phyloP scores from a whole-genome alignment of 2,888 invertebrate genomes.

The Pseudococcus jackbeardsleyi region DNA sequence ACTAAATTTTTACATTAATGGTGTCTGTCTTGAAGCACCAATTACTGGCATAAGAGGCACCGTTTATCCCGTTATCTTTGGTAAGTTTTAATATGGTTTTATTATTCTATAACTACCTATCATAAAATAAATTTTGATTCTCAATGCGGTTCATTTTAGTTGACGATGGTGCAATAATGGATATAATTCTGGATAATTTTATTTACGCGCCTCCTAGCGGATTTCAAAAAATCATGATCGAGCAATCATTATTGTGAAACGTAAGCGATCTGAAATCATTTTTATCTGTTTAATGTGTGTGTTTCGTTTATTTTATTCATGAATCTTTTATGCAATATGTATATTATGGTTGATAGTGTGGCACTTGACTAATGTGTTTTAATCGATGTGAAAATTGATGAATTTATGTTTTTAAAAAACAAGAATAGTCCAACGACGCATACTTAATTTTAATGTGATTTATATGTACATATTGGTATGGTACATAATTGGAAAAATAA shows the following conservation, averaged over 20 bases:
- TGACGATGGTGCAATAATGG: slow-evolving; percentile 97
- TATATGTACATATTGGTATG: slow-evolving; percentile 54
- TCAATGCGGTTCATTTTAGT: slow-evolving; percentile 78
- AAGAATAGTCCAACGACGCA: background rate
- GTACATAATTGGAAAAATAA: background rate
- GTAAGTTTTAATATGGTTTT: slow-evolving; percentile 73
- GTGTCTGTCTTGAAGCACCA: slow-evolving; percentile 86
- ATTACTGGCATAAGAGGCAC: slow-evolving; percentile 91
- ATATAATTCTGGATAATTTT: slow-evolving; percentile 93
- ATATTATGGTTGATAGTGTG: background rate
- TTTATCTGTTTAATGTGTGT: background rate
- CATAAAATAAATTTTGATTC: background rate
- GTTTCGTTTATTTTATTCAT: background rate
- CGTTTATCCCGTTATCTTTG: slow-evolving; percentile 92
- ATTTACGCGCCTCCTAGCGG: slow-evolving; percentile 86
- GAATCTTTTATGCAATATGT: background rate
- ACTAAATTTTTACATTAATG: slow-evolving; percentile 94
- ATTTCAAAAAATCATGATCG: slow-evolving; percentile 95
- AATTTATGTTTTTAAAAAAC: background rate
- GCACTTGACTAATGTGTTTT: background rate
- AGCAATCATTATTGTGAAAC: slow-evolving; percentile 91
- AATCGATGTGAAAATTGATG: background rate
- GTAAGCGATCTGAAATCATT: background rate
- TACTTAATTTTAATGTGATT: slow-evolving; percentile 52
- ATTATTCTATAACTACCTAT: background rate